phyloP scores from a whole-genome alignment of 1,140 invertebrate species.

The Hyphantria cunea region DNA sequence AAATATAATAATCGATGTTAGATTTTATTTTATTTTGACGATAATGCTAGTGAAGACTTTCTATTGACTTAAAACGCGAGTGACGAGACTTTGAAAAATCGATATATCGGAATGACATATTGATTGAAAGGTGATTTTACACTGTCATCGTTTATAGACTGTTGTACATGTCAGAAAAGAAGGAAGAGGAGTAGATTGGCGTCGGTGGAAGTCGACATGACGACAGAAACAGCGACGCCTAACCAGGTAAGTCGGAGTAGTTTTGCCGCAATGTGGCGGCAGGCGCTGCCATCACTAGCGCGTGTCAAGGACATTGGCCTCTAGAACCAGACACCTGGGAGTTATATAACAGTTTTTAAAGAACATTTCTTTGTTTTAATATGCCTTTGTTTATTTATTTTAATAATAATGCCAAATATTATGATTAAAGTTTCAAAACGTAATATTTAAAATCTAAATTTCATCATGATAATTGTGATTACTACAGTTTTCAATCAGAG shows the following conservation, averaged over 20 bases:
- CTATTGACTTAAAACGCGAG: slow-evolving; percentile 5
- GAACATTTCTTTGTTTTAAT: slow-evolving; percentile 3
- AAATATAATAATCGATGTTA: slow-evolving; percentile 28
- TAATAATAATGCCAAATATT: no score
- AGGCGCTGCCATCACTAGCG: slow-evolving; percentile 16
- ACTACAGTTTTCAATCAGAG: no score
- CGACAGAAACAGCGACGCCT: slow-evolving; percentile 74
- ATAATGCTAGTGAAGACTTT: slow-evolving; percentile 47
- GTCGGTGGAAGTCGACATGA: slow-evolving; percentile 60
- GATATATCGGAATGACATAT: slow-evolving; percentile 55
- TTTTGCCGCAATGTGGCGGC: slow-evolving; percentile 49
- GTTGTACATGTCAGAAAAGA: slow-evolving; percentile 64
- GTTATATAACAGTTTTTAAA: slow-evolving; percentile 36
- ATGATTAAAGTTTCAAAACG: no score
- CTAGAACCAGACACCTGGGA: slow-evolving; percentile 33
- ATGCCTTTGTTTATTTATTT: no score
- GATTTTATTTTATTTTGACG: slow-evolving; percentile 18
- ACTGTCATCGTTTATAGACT: slow-evolving; percentile 49
- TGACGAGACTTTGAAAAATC: slow-evolving; percentile 44
- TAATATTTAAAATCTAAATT: no score
- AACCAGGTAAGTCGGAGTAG: slow-evolving; percentile 56
- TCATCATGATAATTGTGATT: no score
- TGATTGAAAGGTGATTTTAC: slow-evolving; percentile 37
- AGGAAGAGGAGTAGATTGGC: slow-evolving; percentile 58
- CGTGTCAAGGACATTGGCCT: slow-evolving; percentile 55